Conservation (phyloP, 2,797 vertebrate species). For the Poeciliopsis paucimaculata region DNA sequence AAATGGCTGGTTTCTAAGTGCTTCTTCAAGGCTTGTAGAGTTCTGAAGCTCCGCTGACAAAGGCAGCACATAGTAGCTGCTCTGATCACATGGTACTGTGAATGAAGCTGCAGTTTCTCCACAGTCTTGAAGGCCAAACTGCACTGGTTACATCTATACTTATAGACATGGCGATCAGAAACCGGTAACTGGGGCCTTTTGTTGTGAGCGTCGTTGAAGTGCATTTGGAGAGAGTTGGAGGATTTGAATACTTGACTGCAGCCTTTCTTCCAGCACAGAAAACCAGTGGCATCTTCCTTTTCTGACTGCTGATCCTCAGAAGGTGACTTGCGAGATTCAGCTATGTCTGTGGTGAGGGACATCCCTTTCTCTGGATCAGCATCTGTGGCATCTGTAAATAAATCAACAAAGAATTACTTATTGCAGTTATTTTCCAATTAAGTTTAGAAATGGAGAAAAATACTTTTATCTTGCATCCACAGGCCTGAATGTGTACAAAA, state of each 20-base stretch:
- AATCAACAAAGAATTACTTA: conserved; percentile 49
- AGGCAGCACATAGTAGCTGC: conserved; percentile 99
- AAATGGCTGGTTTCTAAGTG: conserved; percentile 97
- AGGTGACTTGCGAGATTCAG: conserved; percentile 85
- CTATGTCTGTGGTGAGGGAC: conserved; percentile 79
- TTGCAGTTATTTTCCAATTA: conserved; percentile 14
- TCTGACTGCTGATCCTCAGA: conserved; percentile 83
- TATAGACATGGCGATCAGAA: conserved; percentile 98
- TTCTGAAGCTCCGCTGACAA: conserved; percentile 98
- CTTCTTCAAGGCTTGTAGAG: conserved; percentile 96
- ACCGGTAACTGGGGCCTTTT: conserved; percentile 97
- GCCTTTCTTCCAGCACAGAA: conserved; percentile 99
- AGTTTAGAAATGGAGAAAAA: conserved; percentile 22
- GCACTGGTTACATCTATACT: conserved; percentile 98
- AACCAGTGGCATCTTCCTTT: conserved; percentile 91
- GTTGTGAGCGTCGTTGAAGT: conserved; percentile 96
- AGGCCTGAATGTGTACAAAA: conserved; percentile 5
- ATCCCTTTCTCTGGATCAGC: conserved; percentile 85
- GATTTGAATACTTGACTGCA: conserved; percentile 98
- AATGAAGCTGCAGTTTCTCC: conserved; percentile 97
- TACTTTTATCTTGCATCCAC: conserved; percentile 9
- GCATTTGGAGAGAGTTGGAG: conserved; percentile 93
- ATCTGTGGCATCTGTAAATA: conserved; percentile 87
- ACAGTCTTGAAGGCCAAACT: conserved; percentile 99
- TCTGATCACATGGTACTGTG: conserved; percentile 97